Base-by-base conservation (phyloP, 2,797 vertebrate genomes). In the Euphonia xanthogaster region DNA sequence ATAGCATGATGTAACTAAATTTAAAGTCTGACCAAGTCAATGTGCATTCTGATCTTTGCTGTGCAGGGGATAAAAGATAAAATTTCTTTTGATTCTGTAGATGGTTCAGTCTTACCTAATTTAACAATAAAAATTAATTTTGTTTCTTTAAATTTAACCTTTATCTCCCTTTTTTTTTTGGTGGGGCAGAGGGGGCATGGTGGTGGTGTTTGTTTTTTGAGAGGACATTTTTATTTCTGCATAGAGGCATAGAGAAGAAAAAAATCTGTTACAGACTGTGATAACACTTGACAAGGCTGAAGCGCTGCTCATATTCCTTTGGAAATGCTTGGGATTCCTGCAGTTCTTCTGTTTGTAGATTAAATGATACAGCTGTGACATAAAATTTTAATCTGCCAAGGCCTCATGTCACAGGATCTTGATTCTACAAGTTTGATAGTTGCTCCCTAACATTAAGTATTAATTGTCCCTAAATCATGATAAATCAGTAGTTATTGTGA, bases 1-100 rank as follows among this genome's bases (percentile, higher is more conserved):
- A 63, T 48, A 83, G 47, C 30, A 45, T 77, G 66, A 88, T 90
- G 72, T 94, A 93, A 90, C 83, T 97, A 89, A 96, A 82, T 88
- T 95, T 96, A 83, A 96, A 91, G 66, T 79, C 87, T 96, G 87
- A 94, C 72, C 65, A 62, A 90, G 77, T 92, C 71, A 60, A 0
- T 23, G 20, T 88, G 80, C 63, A 82, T 79, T 85, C 45, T 88
- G 86, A 90, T 95, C 70, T 71, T 50, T 80, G 20, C 62, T 84
- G 40, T 75, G 58, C 58, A n/a, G 11, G 13, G 14, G 16, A 14
- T 2, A 2, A 76, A 66, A 18, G 40, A 7, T 14, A 15, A 35
- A 70, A 28, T 83, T 86, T 77, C 39, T 65, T 80, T 83, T 78
- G 21, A 15, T 84, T 63, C 16, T 39, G 4, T 65, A 57, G 27